phyloP scores from a whole-genome alignment of 2,888 invertebrate genomes.

The Mycalesis mineus region DNA sequence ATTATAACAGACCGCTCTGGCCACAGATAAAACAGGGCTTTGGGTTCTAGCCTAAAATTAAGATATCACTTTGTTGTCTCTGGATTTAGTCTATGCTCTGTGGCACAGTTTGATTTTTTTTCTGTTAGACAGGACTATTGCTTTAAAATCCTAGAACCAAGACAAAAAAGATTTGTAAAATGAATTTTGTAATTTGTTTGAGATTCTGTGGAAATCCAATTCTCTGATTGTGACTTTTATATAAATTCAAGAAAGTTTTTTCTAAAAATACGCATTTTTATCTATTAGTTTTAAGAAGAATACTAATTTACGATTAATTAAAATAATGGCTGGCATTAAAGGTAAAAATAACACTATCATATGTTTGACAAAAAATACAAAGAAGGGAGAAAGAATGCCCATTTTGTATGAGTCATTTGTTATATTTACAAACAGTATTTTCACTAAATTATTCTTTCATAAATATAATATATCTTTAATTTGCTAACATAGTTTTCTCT shows the following conservation, averaged over 20 bases:
- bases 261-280: conserved; percentile 15
- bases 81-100: too few relatives aligned
- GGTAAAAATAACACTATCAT: conserved; percentile 42
- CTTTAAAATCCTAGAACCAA: too few relatives aligned
- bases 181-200: too few relatives aligned
- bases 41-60: too few relatives aligned
- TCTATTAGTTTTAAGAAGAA: conserved; percentile 26
- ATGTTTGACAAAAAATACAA: neutral
- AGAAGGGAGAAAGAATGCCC: neutral
- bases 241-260: conserved; percentile 22
- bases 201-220: too few relatives aligned
- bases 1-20: too few relatives aligned
- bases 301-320: conserved; percentile 16
- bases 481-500: conserved; percentile 33
- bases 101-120: too few relatives aligned
- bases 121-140: too few relatives aligned
- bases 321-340: conserved; percentile 72
- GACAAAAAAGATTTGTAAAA: too few relatives aligned
- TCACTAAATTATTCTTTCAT: neutral
- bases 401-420: conserved; percentile 49
- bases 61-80: too few relatives aligned
- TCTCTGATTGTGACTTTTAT: conserved; percentile 20
- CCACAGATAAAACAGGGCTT: too few relatives aligned
- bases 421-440: conserved; percentile 59
- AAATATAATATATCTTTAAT: conserved; percentile 24